Conservation (phyloP, 2,888 invertebrate genomes). For the Synergus japonicus region DNA sequence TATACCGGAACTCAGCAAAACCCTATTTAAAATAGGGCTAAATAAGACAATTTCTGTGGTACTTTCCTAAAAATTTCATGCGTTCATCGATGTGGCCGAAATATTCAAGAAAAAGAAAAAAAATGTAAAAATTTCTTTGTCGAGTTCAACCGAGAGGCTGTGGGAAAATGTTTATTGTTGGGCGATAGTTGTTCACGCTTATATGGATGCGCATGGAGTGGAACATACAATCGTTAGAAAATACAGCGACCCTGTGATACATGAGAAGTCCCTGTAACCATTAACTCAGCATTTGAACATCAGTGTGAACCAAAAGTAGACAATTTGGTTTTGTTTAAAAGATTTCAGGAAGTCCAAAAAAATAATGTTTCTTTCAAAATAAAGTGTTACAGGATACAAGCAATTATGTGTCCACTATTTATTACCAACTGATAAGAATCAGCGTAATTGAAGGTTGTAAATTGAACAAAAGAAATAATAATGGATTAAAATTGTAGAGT, state of each 20-base stretch:
- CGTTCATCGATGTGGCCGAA: background rate
- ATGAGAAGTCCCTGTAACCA: slow-evolving; percentile 25
- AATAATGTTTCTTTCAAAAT: background rate
- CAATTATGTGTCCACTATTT: background rate
- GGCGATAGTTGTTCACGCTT: slow-evolving; percentile 36
- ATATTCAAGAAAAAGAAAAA: background rate
- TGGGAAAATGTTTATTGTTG: slow-evolving; percentile 41
- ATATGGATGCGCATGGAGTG: slow-evolving; percentile 38
- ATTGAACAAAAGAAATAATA: background rate
- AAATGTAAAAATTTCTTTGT: slow-evolving; percentile 18
- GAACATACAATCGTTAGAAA: slow-evolving; percentile 32
- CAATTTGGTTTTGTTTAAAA: background rate
- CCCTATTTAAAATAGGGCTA: too few species aligned
- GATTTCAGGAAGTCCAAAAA: background rate
- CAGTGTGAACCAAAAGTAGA: slow-evolving; percentile 37
- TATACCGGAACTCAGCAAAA: too few species aligned
- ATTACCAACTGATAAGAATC: background rate
- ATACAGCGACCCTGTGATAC: slow-evolving; percentile 25
- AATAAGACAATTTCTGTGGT: too few species aligned
- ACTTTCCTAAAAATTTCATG: background rate
- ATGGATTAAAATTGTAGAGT: background rate
- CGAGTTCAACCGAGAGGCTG: slow-evolving; percentile 33
- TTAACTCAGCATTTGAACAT: background rate
- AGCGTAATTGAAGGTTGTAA: background rate
- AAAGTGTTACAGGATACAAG: background rate